These are phyloP conservation scores for Menidia beryllina DNA, from an alignment of 2,113 vertebrate species.

Conservation along the genomic window DNA sequence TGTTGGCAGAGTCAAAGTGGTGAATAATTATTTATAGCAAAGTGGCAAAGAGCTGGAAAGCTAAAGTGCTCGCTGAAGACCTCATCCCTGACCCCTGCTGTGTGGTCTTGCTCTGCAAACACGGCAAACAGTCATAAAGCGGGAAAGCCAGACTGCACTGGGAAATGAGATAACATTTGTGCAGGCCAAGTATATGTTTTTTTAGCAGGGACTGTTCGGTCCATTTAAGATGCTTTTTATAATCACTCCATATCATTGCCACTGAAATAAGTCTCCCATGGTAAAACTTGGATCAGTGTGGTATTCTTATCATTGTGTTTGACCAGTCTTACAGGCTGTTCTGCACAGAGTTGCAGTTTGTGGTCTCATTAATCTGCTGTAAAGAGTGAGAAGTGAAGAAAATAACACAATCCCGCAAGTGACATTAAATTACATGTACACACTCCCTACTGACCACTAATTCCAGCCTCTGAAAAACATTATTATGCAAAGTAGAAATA, in stretches of 20 bases:
- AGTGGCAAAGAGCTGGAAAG: slow-evolving; percentile 5
- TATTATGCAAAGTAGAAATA: slow-evolving; percentile 18
- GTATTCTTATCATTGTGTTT: neutral
- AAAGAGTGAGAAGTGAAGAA: slow-evolving; percentile 9
- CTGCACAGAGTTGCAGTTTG: slow-evolving; percentile 1
- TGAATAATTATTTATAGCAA: slow-evolving; percentile 3
- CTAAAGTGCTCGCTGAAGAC: slow-evolving; percentile 7
- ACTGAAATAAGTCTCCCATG: slow-evolving; percentile 51
- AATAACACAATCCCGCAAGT: neutral
- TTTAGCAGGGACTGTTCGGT: slow-evolving; percentile 18
- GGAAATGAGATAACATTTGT: slow-evolving; percentile 36
- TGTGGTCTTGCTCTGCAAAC: slow-evolving; percentile 15
- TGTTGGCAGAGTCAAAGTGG: neutral
- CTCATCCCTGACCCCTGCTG: slow-evolving; percentile 1
- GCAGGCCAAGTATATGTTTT: slow-evolving; percentile 43
- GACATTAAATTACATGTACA: neutral
- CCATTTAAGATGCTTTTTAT: slow-evolving; percentile 46
- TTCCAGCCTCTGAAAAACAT: slow-evolving; percentile 11
- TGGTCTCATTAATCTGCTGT: slow-evolving; percentile 19
- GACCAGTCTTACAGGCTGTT: neutral
- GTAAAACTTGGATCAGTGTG: slow-evolving; percentile 34
- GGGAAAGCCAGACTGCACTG: slow-evolving; percentile 36
- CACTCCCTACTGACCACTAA: neutral
- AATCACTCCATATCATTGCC: slow-evolving; percentile 10
- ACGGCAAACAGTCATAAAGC: slow-evolving; percentile 30